Evolutionary conservation across 2,888 invertebrate genomes (phyloP), one percentile per base, ranked within the genome.

Genomic region (Pollenia griseotomentosa): DNA sequence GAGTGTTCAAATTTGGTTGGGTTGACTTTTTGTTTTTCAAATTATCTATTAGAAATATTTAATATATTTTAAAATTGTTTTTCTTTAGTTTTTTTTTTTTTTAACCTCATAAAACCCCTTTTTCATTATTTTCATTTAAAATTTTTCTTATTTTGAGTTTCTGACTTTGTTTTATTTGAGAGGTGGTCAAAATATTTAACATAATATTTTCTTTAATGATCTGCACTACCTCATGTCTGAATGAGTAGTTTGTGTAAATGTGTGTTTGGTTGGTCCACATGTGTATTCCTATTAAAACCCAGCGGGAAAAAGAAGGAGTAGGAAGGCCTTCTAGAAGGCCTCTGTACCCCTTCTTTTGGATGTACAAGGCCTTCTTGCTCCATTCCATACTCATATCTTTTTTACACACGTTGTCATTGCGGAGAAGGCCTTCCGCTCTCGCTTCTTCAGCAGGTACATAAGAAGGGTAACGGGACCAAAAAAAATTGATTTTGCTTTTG

Each of bases 201-300:
- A 83, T 78, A 79, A 83, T 83, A 86, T 86, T 83, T 83, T 75
- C 82, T 63, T 85, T 83, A 86, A 86, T 83, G 86, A 79, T 83
- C 83, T 53, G 19, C 44, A 70, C 33, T 57, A 70, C 57, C 61
- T 57, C 46, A 44, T 33, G 33, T 14, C 46, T 66, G 23, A 19
- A 57, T 6, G 40, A 53, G 1, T 66, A 16, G 16, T 44, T 16
- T 51, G n/a, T 42, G 2, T 53, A 8, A n/a, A 0, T 42, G 5
- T 33, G 8, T 5, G n/a, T 57, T 16, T 33, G 6, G 33, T 33
- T 33, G 33, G 11, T 6, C 42, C 44, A 57, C 55, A 8, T 12
- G 65, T 19, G 16, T 57, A 48, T 65, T 73, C 73, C 16, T 48
- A 57, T 74, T 66, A 33, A 14, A 70, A n/a, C n/a, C n/a, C n/a